Conservation (phyloP, 2,797 vertebrate genomes). For the Otus scops region DNA sequence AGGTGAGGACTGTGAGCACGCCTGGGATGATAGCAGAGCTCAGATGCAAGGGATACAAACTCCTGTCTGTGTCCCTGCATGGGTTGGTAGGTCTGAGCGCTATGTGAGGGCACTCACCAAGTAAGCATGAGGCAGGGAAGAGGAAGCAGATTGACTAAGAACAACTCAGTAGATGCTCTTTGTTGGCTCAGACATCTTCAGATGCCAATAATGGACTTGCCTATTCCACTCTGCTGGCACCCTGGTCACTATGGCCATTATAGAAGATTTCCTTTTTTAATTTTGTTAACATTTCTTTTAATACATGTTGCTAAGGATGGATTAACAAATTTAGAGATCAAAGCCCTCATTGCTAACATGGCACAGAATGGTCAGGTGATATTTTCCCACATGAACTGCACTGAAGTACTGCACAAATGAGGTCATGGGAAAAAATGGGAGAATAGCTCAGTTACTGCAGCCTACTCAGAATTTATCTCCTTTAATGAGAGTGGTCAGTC, state of each 20-base stretch:
- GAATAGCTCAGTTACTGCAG: neutral
- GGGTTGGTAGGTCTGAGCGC: fast-evolving
- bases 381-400: neutral
- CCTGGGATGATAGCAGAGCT: neutral
- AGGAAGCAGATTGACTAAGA: neutral
- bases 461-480: neutral
- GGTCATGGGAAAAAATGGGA: neutral
- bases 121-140: neutral
- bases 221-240: neutral
- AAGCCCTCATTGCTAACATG: neutral
- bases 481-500: neutral
- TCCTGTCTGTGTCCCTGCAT: neutral
- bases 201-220: neutral
- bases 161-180: neutral
- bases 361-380: neutral
- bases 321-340: neutral
- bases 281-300: slow-evolving; percentile 11
- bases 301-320: neutral
- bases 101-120: neutral
- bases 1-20: neutral
- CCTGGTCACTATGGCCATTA: neutral
- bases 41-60: neutral
- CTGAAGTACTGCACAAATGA: neutral
- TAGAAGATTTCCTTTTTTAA: neutral
- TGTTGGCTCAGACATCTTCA: neutral